These are phyloP conservation scores for Pseudomyrmex gracilis DNA, from an alignment of 1,140 invertebrate species.

Conservation along the genomic window DNA sequence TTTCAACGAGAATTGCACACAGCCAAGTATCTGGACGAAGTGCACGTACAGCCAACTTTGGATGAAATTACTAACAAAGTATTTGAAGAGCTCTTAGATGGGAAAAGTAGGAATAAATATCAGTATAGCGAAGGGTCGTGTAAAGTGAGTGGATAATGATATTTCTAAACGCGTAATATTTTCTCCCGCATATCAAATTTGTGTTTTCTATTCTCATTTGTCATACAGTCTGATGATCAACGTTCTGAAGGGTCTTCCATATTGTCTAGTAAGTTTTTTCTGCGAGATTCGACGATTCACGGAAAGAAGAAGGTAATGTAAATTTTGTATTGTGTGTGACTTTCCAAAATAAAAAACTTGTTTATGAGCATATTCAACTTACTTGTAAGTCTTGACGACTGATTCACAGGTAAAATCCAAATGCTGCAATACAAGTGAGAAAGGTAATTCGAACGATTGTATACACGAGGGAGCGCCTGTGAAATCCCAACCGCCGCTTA, in stretches of 20 bases:
- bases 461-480: slow-evolving; percentile 77
- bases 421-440: slow-evolving; percentile 79
- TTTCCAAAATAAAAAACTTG: background rate
- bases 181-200: background rate
- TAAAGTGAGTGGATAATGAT: slow-evolving; percentile 85
- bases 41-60: slow-evolving; percentile 86
- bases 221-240: slow-evolving; percentile 89
- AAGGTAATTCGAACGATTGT: slow-evolving; percentile 79
- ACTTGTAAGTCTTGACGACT: background rate
- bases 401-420: slow-evolving; percentile 79
- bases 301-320: slow-evolving; percentile 81
- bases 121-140: slow-evolving; percentile 86
- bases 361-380: background rate
- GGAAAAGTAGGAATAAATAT: slow-evolving; percentile 84
- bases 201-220: slow-evolving; percentile 43
- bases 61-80: slow-evolving; percentile 94
- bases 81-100: slow-evolving; percentile 92
- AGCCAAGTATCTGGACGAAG: slow-evolving; percentile 76
- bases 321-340: background rate
- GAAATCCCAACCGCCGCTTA: slow-evolving; percentile 86
- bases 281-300: slow-evolving; percentile 87
- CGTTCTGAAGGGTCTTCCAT: slow-evolving; percentile 90
- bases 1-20: slow-evolving; percentile 68
- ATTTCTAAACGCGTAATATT: background rate
- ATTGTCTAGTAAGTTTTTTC: slow-evolving; percentile 89